These are phyloP conservation scores for Paratilapia polleni DNA, from an alignment of 2,113 vertebrate species.

Conservation along the genomic window DNA sequence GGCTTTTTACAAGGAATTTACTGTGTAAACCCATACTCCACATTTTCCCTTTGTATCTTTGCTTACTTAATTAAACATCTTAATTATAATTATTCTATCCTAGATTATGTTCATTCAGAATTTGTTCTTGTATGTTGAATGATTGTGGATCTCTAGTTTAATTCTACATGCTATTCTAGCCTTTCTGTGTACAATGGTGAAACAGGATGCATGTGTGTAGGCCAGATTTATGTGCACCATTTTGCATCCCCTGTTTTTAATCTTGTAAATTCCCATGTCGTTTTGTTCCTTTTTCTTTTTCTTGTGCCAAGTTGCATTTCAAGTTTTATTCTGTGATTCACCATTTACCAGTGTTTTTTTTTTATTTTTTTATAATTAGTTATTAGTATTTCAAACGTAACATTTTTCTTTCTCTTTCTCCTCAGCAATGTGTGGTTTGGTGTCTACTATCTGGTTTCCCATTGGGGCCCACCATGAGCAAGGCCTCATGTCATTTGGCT, in stretches of 20 bases:
- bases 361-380: rapidly evolving
- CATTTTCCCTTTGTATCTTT: neutral
- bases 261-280: too few species aligned
- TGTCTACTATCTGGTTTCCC: slow-evolving; percentile 96
- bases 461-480: slow-evolving; percentile 88
- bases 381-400: neutral
- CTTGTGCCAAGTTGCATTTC: too few species aligned
- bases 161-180: too few species aligned
- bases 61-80: neutral
- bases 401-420: slow-evolving; percentile 5
- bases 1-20: too few species aligned
- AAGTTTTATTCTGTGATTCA: too few species aligned
- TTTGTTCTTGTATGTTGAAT: neutral
- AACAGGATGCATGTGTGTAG: neutral
- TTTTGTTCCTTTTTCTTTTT: neutral
- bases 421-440: slow-evolving; percentile 87
- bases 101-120: neutral
- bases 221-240: neutral
- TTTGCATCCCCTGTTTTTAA: neutral
- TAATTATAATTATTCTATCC: neutral
- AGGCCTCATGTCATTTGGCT: slow-evolving; percentile 93
- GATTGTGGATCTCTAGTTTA: neutral
- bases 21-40: neutral
- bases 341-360: neutral
- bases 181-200: neutral